phyloP scores from a whole-genome alignment of 1,140 invertebrate species.

The Atta cephalotes region DNA sequence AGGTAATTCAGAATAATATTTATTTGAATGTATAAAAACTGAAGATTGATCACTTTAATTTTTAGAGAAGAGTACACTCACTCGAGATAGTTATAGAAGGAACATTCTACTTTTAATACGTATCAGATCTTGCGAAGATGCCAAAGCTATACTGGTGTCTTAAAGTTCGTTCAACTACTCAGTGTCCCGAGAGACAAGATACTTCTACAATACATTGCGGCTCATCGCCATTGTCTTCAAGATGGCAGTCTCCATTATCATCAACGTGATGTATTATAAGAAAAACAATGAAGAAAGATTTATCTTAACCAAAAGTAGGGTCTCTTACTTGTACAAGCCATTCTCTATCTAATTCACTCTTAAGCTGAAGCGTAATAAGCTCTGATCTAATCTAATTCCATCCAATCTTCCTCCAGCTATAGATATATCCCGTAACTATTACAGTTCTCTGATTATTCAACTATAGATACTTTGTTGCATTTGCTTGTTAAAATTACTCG shows the following conservation, averaged over 20 bases:
- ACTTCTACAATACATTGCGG: conserved; percentile 16
- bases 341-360: conserved; percentile 71
- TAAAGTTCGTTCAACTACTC: conserved; percentile 32
- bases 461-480: conserved; percentile 59
- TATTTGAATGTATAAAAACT: background rate
- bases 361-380: conserved; percentile 72
- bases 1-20: background rate
- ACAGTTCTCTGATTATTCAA: conserved; percentile 47
- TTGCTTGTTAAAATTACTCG: conserved; percentile 32
- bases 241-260: conserved; percentile 56
- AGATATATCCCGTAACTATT: conserved; percentile 64
- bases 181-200: conserved; percentile 25
- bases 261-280: conserved; percentile 66
- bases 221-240: conserved; percentile 57
- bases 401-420: conserved; percentile 67
- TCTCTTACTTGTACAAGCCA: background rate
- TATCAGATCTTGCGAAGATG: conserved; percentile 38
- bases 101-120: background rate
- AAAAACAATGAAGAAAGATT: conserved; percentile 68
- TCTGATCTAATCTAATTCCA: conserved; percentile 76
- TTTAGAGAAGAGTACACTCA: background rate
- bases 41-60: background rate
- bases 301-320: background rate
- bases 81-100: background rate
- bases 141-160: conserved; percentile 32